phyloP scores from a whole-genome alignment of 1,140 invertebrate genomes.

The Oedothorax gibbosus region DNA sequence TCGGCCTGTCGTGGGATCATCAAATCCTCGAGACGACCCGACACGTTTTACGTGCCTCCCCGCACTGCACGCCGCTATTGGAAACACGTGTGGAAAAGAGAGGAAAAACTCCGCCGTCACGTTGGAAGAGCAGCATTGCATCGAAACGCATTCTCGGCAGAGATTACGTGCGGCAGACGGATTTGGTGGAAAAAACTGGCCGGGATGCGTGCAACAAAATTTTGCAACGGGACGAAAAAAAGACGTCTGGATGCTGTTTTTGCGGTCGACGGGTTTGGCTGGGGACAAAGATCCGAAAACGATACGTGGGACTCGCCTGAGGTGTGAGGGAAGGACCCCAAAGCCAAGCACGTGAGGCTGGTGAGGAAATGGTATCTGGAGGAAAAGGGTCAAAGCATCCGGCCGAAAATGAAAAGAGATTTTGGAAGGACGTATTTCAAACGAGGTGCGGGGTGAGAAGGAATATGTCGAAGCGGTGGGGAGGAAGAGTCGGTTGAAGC shows the following conservation, averaged over 20 bases:
- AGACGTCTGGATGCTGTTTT: background rate
- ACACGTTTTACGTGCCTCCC: background rate
- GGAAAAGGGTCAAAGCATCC: too few relatives aligned
- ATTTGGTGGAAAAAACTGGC: background rate
- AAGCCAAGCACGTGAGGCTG: too few relatives aligned
- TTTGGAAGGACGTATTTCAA: too few relatives aligned
- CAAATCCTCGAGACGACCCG: background rate
- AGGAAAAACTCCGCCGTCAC: background rate
- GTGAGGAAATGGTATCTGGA: too few relatives aligned
- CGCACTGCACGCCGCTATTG: background rate
- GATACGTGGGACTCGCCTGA: background rate
- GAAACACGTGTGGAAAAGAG: background rate
- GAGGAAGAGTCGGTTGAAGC: too few relatives aligned
- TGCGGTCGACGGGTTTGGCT: background rate
- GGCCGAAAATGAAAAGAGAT: too few relatives aligned
- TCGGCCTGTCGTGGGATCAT: background rate
- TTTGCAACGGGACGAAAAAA: background rate
- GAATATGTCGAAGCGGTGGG: too few relatives aligned
- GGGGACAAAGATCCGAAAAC: background rate
- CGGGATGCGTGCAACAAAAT: background rate
- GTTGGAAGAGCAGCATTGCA: constrained; percentile 6
- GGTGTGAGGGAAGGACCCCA: background rate
- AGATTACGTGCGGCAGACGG: background rate
- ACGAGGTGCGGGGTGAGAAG: too few relatives aligned
- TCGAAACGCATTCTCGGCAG: background rate